Evolutionary conservation across 2,113 vertebrate genomes (phyloP), one percentile per base, ranked within the genome.

Genomic region (Morone chrysops): DNA sequence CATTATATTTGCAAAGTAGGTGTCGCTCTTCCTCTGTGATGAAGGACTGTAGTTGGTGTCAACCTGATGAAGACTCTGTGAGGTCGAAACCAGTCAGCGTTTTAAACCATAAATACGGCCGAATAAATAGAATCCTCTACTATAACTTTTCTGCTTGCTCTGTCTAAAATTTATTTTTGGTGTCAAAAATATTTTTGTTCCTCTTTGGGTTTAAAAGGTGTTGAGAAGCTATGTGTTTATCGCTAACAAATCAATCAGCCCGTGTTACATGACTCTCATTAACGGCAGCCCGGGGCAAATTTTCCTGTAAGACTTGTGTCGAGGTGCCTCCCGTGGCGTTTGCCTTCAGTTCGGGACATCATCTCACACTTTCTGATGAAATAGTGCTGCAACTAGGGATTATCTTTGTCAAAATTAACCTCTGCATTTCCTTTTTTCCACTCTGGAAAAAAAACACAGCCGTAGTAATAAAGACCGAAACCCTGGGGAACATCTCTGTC

Each of bases 301-400:
- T 36, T 75, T 60, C 53, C 18, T 43, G 22, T 8, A 10, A 54
- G 51, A 65, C 70, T 36, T 20, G 67, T 72, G 56, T 79, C n/a
- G 22, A 74, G 25, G 53, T 40, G 50, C 48, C 31, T 65, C 45
- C 47, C 2, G 60, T 60, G 74, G 51, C 0, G 38, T 45, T 25
- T 66, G 36, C 47, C 61, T 57, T 62, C 65, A 56, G 51, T 14
- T 54, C 51, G 31, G 22, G 54, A 70, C 51, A 81, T 78, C 60
- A 65, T 56, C 59, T 84, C 81, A 75, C 68, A 70, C 56, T 59
- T 83, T 75, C 75, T 91, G 92, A 90, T 87, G 81, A 89, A 90
- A 92, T 43, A 11, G 14, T 78, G 70, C 72, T 81, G 83, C 76
- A 91, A 90, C 80, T 76, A 50, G 61, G 56, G 54, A 72, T 51